These are phyloP conservation scores for Pardosa pseudoannulata DNA, from an alignment of 2,888 invertebrate genomes.

Conservation along the genomic window DNA sequence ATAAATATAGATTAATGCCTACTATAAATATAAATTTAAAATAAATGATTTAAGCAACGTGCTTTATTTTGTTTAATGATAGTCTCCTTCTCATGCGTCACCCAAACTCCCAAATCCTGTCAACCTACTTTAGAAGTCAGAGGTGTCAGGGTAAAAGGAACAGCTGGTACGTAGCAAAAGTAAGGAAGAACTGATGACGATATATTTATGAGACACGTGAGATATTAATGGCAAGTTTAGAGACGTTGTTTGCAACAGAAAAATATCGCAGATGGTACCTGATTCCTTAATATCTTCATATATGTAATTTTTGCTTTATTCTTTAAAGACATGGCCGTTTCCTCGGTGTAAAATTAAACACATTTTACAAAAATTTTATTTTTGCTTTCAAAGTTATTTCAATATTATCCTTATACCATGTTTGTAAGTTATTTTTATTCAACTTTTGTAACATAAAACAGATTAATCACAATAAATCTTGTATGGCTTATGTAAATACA, in stretches of 20 bases:
- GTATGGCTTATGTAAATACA: too few species aligned
- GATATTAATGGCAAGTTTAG: background rate
- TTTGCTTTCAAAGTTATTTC: too few species aligned
- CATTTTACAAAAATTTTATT: too few species aligned
- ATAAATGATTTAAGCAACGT: background rate
- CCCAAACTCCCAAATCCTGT: background rate
- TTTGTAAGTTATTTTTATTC: too few species aligned
- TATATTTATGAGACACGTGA: constrained; percentile 3
- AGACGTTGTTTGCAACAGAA: background rate
- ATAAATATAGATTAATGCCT: background rate
- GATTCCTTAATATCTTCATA: background rate
- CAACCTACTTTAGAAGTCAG: background rate
- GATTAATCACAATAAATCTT: too few species aligned
- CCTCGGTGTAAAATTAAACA: background rate
- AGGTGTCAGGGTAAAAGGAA: background rate
- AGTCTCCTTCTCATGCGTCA: background rate
- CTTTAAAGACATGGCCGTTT: background rate
- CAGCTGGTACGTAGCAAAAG: constrained; percentile 8
- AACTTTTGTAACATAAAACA: too few species aligned
- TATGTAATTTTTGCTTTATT: background rate
- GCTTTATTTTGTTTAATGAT: background rate
- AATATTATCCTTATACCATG: too few species aligned
- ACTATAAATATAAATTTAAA: background rate
- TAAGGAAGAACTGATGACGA: background rate
- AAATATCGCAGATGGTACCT: background rate